phyloP scores from a whole-genome alignment of 35 echinoderm and acorn worm species.

The Lytechinus variegatus region DNA sequence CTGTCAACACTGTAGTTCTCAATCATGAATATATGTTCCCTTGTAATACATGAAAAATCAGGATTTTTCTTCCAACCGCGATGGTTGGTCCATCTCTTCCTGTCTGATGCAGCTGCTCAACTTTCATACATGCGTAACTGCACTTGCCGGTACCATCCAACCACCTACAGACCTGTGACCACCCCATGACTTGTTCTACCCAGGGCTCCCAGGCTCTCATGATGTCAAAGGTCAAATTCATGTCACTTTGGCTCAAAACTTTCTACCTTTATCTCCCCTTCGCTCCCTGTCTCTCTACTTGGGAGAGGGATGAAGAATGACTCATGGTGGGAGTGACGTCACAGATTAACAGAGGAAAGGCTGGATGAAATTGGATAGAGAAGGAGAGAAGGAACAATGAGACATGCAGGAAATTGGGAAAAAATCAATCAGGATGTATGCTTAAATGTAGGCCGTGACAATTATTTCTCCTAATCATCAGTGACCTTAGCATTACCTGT shows the following conservation, averaged over 20 bases:
- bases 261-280: background rate
- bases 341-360: slow-evolving; percentile 3
- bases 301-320: background rate
- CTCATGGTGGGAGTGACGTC: slow-evolving; percentile 7
- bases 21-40: background rate
- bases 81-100: background rate
- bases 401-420: background rate
- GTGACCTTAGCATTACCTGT: background rate
- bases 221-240: background rate
- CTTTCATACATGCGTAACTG: background rate
- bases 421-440: background rate
- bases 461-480: background rate
- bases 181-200: background rate
- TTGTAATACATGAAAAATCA: background rate
- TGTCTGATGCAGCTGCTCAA: background rate
- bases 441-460: background rate
- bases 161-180: background rate
- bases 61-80: background rate
- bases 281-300: background rate
- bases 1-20: background rate
- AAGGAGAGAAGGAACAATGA: background rate
- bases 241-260: background rate
- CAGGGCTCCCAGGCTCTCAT: slow-evolving; percentile 7
- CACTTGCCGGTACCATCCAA: slow-evolving; percentile 5
- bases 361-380: background rate